Evolutionary conservation across 2,113 vertebrate species (phyloP).

Genomic region (Calonectris borealis): DNA sequence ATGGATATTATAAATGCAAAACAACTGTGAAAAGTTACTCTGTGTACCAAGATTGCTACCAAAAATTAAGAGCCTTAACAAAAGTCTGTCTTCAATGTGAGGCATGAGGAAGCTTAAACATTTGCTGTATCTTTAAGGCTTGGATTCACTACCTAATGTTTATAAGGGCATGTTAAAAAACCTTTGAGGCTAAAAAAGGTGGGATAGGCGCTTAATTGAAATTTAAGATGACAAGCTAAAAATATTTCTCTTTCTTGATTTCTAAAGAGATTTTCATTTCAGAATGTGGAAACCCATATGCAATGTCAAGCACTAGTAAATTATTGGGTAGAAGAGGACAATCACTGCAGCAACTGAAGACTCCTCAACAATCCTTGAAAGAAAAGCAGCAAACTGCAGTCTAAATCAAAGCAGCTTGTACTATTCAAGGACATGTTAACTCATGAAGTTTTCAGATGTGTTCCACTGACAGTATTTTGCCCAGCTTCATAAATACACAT

Average conservation of each 20-base stretch:
- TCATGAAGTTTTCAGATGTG: not conserved
- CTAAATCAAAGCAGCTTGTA: not conserved
- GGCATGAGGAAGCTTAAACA: not conserved
- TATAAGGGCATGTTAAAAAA: not conserved
- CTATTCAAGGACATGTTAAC: not conserved
- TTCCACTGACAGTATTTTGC: not conserved
- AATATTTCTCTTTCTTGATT: not conserved
- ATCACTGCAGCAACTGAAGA: not conserved
- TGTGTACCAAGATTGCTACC: not conserved
- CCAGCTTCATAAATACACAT: not conserved
- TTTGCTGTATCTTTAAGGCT: not conserved
- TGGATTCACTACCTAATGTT: not conserved
- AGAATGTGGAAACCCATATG: not conserved
- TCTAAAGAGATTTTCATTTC: not conserved
- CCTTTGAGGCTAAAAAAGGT: not conserved
- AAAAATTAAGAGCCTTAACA: not conserved
- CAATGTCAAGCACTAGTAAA: not conserved
- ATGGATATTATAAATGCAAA: not conserved
- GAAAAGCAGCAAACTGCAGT: not conserved
- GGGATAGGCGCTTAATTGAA: not conserved
- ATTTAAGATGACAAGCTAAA: not conserved
- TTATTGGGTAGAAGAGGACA: not conserved
- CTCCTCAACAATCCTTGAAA: not conserved
- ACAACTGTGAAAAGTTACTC: not conserved
- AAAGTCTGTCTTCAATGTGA: not conserved